Evolutionary conservation across 2,113 vertebrate genomes (phyloP), one percentile per base, ranked within the genome.

Genomic region (Ibidorhyncha struthersii): DNA sequence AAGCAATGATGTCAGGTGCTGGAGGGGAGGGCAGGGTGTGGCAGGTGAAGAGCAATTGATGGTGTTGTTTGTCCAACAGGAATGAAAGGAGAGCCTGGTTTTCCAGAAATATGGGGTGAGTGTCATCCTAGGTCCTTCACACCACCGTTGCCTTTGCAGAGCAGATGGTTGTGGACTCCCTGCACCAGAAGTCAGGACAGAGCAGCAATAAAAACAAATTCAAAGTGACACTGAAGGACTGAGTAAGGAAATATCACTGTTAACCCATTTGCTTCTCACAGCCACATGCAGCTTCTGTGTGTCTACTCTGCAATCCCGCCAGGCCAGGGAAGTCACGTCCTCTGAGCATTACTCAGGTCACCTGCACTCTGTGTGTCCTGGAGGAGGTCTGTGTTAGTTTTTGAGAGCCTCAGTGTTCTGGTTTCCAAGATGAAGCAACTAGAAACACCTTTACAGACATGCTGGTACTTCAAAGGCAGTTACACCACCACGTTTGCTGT

Each of bases 11-110:
- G 30, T 25, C 25, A 59, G 6, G 4, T 34, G 67, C 22, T 47
- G 25, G 53, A 36, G 29, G 30, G 41, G 16, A 69, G 22, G 12
- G 13, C 38, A 45, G 40, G 32, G 7, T 69, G 17, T 61, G 32
- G 59, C 82, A 90, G 40, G 26, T 36, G 30, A 65, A 88, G 40
- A 85, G n/a, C 29, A 74, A 82, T 13, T 85, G 17, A 74, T 62
- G 65, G 15, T 90, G 50, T 9, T 78, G 26, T 94, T 88, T 95
- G 50, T 70, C 56, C 79, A 88, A 95, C 79, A 95, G 94, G 74
- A 85, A 38, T 12, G 8, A 95, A 95, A 95, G 92, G 92, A 88
- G 92, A 96, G 36, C 86, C 92, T 71, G 94, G 86, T 85, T 70
- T 88, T 92, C 55, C 92, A 85, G 92, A 88, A 82, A 69, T 55